phyloP scores from a whole-genome alignment of 53 echinoderm and acorn worm species.

The Temnopleurus reevesii region DNA sequence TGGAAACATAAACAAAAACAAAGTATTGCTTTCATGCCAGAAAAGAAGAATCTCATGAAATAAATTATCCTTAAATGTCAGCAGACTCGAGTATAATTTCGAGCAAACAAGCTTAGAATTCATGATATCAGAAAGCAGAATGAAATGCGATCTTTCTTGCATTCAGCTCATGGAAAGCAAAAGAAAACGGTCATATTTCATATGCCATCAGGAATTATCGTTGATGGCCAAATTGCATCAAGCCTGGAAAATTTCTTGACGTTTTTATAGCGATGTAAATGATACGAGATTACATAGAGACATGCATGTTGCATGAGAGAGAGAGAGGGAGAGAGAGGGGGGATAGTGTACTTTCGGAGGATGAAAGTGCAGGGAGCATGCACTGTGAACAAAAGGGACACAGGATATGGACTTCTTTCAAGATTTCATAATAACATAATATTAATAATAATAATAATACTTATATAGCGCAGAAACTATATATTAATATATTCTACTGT shows the following conservation, averaged over 20 bases:
- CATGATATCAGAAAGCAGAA: neutral
- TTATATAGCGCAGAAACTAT: too few species aligned
- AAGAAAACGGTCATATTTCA: neutral
- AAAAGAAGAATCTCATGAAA: too few species aligned
- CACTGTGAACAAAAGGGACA: too few species aligned
- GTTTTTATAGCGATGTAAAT: slow-evolving; percentile 21
- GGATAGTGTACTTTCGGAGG: neutral
- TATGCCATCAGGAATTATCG: neutral
- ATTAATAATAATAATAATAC: too few species aligned
- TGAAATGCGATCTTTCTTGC: slow-evolving; percentile 3
- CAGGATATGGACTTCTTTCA: too few species aligned
- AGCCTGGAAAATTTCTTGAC: slow-evolving; percentile 12
- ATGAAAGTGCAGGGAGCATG: neutral
- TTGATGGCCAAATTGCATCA: slow-evolving; percentile 15
- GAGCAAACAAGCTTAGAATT: slow-evolving; percentile 13
- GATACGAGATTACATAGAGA: neutral
- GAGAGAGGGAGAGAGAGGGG: neutral
- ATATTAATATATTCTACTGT: too few species aligned
- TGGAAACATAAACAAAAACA: too few species aligned
- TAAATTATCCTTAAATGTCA: neutral
- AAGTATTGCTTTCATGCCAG: too few species aligned
- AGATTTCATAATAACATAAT: too few species aligned
- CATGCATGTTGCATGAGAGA: slow-evolving; percentile 15
- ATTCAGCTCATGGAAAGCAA: neutral
- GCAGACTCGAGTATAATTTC: neutral